Evolutionary conservation across 2,113 vertebrate genomes (phyloP).

Genomic region (Myiopsitta monachus): DNA sequence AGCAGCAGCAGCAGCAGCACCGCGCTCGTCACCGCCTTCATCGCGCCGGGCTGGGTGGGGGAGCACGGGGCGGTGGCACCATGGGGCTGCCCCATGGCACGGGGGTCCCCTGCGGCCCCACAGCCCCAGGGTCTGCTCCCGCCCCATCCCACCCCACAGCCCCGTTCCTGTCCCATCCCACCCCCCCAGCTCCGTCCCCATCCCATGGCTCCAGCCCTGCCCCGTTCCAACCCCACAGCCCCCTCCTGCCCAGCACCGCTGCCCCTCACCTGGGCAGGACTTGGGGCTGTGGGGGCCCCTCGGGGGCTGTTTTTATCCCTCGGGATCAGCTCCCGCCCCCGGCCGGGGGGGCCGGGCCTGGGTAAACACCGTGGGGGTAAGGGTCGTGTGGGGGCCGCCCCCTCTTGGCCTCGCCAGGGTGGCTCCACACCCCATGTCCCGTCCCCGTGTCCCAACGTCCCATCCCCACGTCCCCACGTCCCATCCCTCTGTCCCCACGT

Average conservation of each 20-base stretch:
- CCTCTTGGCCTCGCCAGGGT: too few species aligned
- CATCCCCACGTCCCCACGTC: too few species aligned
- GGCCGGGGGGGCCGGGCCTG: background rate
- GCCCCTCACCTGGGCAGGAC: background rate
- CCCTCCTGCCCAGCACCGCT: too few species aligned
- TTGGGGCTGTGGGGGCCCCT: background rate
- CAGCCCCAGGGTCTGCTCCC: background rate
- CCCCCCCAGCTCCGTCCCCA: too few species aligned
- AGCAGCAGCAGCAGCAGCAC: background rate
- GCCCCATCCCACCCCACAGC: background rate
- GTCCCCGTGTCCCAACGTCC: background rate
- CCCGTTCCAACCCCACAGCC: background rate
- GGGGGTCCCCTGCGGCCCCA: too few species aligned
- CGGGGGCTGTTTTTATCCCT: background rate
- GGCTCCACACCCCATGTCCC: background rate
- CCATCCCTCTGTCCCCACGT: too few species aligned
- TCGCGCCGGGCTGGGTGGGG: background rate
- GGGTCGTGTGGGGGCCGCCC: background rate
- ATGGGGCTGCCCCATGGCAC: accelerated
- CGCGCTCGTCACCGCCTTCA: background rate
- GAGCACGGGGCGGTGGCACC: background rate
- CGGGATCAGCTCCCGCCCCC: background rate
- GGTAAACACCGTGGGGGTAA: background rate
- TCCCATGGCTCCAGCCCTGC: background rate
- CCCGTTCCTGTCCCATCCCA: background rate